These are phyloP conservation scores for Mystacornis crossleyi DNA, from an alignment of 2,113 vertebrate species.

Conservation along the genomic window DNA sequence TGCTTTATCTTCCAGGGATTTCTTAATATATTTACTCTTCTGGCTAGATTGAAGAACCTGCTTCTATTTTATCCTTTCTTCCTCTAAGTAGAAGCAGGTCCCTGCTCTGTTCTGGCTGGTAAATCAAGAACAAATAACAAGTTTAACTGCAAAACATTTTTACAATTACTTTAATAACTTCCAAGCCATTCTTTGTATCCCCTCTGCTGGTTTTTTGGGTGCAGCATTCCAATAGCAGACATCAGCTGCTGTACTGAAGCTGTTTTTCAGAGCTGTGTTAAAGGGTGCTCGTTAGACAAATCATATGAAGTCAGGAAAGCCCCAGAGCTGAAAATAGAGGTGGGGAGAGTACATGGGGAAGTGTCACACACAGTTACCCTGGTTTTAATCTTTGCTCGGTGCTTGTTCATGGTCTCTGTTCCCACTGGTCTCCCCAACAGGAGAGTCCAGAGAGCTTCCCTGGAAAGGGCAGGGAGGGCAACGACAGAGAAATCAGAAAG, in stretches of 20 bases:
- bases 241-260: neutral
- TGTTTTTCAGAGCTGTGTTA: neutral
- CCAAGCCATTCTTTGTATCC: neutral
- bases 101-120: neutral
- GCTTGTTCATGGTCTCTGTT: neutral
- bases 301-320: neutral
- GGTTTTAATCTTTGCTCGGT: neutral
- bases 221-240: neutral
- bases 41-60: neutral
- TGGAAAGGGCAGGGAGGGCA: neutral
- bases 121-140: neutral
- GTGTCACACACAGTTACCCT: neutral
- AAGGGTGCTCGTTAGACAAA: neutral
- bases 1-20: neutral
- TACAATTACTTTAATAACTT: neutral
- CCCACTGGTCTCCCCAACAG: neutral
- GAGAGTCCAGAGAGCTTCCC: neutral
- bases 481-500: neutral
- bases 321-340: neutral
- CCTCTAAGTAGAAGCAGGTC: neutral
- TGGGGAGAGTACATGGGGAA: neutral
- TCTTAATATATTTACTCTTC: neutral
- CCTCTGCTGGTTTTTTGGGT: neutral
- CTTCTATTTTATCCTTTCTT: neutral
- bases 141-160: neutral